Conservation (phyloP, 2,888 invertebrate genomes). For the Drosophila peninsularis region DNA sequence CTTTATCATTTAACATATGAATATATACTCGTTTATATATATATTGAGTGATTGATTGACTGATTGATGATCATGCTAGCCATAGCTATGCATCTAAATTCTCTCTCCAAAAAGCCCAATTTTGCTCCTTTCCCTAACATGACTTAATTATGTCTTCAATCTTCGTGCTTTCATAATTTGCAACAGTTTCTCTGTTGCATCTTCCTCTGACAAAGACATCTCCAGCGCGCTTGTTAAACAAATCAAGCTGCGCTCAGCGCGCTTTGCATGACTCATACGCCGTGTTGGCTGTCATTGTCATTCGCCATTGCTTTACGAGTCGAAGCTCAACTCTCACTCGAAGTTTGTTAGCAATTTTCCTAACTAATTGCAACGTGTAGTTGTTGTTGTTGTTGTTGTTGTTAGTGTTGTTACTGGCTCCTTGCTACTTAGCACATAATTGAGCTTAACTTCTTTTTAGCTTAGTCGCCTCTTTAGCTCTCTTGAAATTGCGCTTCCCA, state of each 20-base stretch:
- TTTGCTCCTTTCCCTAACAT: background rate
- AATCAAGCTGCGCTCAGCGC: background rate
- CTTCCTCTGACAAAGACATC: background rate
- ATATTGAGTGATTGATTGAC: background rate
- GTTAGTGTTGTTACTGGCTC: constrained; percentile 26
- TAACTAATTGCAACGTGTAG: constrained; percentile 52
- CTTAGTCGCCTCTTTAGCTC: constrained; percentile 40
- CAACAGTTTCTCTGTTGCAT: background rate
- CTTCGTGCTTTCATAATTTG: background rate
- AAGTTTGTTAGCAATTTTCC: constrained; percentile 49
- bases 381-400: constrained; percentile 13
- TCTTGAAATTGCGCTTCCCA: constrained; percentile 62
- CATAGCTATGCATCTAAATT: too few relatives aligned
- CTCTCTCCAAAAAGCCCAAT: too few relatives aligned
- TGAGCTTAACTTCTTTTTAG: constrained; percentile 61
- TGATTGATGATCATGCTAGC: too few relatives aligned
- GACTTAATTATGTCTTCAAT: background rate
- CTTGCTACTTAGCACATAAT: constrained; percentile 75
- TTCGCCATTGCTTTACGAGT: constrained; percentile 9
- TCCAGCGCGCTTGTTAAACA: background rate
- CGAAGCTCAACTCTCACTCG: constrained; percentile 45
- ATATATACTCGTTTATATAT: background rate
- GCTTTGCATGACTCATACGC: constrained; percentile 46
- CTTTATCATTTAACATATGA: too few relatives aligned
- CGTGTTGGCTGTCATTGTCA: constrained; percentile 48